Conservation (phyloP, 2,113 vertebrate species). For the Salvator merianae region DNA sequence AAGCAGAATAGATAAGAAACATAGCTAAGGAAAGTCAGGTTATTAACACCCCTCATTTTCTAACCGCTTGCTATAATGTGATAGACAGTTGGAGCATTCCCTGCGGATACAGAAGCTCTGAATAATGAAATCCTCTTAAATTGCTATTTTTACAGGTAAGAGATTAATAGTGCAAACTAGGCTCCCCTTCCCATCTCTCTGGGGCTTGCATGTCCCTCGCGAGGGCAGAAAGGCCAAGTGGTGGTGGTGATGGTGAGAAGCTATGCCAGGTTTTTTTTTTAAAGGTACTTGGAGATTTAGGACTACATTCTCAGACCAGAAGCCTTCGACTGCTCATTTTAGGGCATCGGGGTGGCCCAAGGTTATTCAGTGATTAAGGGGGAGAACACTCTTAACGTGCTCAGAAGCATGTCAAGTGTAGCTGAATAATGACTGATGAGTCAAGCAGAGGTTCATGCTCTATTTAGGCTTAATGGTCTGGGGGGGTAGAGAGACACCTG, state of each 20-base stretch:
- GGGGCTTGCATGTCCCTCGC: background rate
- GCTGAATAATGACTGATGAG: background rate
- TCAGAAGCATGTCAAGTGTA: background rate
- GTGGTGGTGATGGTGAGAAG: background rate
- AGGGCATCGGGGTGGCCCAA: background rate
- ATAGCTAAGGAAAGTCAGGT: background rate
- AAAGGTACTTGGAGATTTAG: background rate
- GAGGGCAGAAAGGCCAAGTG: background rate
- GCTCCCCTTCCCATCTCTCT: no score
- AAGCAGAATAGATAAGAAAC: constrained; percentile 1
- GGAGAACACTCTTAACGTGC: background rate
- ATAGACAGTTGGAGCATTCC: constrained; percentile 22
- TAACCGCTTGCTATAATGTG: background rate
- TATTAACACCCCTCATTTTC: constrained; percentile 17
- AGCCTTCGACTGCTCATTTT: background rate
- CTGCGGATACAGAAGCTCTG: constrained; percentile 8
- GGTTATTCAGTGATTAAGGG: background rate
- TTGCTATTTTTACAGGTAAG: constrained; percentile 31
- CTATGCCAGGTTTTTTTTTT: background rate
- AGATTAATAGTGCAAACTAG: constrained; percentile 24
- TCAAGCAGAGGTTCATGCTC: background rate
- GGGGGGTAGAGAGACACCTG: no score
- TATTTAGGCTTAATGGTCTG: background rate
- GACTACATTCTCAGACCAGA: background rate
- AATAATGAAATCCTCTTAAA: constrained; percentile 40